Evolutionary conservation across 2,797 vertebrate genomes (phyloP), one percentile per base, ranked within the genome.

Genomic region (Tapera naevia): DNA sequence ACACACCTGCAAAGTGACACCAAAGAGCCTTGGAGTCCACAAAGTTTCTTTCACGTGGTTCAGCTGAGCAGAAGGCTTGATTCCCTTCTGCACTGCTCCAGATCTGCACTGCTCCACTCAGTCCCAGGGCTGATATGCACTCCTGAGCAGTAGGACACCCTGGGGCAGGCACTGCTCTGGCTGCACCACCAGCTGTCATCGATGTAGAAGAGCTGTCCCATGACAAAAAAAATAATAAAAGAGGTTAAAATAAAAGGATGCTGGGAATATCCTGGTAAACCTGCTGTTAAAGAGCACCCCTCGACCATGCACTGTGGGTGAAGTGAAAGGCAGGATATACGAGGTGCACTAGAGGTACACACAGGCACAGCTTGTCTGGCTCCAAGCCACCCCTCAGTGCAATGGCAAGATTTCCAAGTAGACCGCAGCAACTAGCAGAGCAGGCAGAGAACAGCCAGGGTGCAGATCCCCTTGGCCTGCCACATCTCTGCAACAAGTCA

Each of bases 251-350:
- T 18, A n/a, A 30, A 22, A 28, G 32, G 25, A 19, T 35, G 53
- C 33, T 41, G 51, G 33, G 66, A 54, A 32, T 7, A 46, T 10
- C 8, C 48, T 19, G 4, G 64, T 3, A 18, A 69, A 17, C 13
- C 22, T 6, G 30, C 33, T 19, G 33, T 2, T 41, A 17, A 48
- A 23, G 56, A 30, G 32, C 33, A 43, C 28, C 24, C 4, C 16
- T 30, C 27, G 4, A 2, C 10, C 12, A 56, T 7, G 56, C 39
- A 0, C 22, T 5, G 39, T 0, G 17, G 3, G 0, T 1, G 0
- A 25, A 45, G n/a, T 0, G 22, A 83, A 3, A 3, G 1, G 53
- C 57, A 13, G 79, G 33, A 10, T 15, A 3, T 1, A 32, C 1
- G 8, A 35, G 56, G 35, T 18, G 41, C 54, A 0, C 37, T 3